Evolutionary conservation across 2,113 vertebrate species (phyloP).

Genomic region (Ammodytes marinus): DNA sequence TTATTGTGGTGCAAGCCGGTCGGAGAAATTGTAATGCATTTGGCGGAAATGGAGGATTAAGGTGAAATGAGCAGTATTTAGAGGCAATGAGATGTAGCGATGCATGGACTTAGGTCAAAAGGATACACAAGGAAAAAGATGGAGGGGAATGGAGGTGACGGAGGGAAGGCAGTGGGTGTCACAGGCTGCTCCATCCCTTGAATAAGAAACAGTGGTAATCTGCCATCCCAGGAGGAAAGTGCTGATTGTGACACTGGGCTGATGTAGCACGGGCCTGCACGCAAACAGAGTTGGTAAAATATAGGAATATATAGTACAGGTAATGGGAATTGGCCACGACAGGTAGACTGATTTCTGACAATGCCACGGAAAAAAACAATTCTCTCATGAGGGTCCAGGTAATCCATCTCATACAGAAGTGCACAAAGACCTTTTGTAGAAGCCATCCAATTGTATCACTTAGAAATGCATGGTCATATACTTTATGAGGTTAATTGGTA

Average conservation of each 20-base stretch:
- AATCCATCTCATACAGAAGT: slow-evolving; percentile 52
- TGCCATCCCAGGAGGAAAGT: slow-evolving; percentile 48
- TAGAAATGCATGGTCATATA: slow-evolving; percentile 21
- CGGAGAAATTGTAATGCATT: slow-evolving; percentile 40
- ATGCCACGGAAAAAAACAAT: slow-evolving; percentile 31
- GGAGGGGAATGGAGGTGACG: slow-evolving; percentile 15
- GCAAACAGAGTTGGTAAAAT: slow-evolving; percentile 37
- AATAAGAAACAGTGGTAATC: slow-evolving; percentile 62
- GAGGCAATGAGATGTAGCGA: slow-evolving; percentile 21
- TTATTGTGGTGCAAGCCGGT: slow-evolving; percentile 10
- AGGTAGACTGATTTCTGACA: slow-evolving; percentile 61
- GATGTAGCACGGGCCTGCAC: slow-evolving; percentile 39
- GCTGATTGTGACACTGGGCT: slow-evolving; percentile 71
- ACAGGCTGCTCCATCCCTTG: slow-evolving; percentile 33
- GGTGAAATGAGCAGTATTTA: slow-evolving; percentile 26
- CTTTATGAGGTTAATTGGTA: slow-evolving; percentile 7
- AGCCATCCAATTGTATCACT: slow-evolving; percentile 14
- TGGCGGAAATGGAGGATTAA: slow-evolving; percentile 29
- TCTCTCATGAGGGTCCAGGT: slow-evolving; percentile 18
- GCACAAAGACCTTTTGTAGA: slow-evolving; percentile 14
- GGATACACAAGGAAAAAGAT: slow-evolving; percentile 25
- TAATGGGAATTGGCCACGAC: slow-evolving; percentile 55
- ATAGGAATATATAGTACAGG: slow-evolving; percentile 41
- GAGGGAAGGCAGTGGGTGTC: slow-evolving; percentile 4
- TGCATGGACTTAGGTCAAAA: slow-evolving; percentile 11